A percentile compares a stretch with the other conserved stretches of the same genome.
phyloP scores from a whole-genome alignment of 2,888 invertebrate species.

The Cryptus viduatorius region DNA sequence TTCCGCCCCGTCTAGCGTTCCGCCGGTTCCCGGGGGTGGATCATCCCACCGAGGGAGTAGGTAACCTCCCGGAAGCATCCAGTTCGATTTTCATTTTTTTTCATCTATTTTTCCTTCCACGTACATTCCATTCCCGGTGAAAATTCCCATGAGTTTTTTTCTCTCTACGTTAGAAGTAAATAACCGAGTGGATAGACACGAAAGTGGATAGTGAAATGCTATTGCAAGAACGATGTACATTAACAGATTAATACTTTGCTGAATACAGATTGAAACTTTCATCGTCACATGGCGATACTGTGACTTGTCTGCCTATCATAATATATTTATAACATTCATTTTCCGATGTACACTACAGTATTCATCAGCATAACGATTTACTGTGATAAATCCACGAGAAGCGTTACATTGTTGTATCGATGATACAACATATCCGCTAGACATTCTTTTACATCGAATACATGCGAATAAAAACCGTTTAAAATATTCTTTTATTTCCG shows the following conservation, averaged over 20 bases:
- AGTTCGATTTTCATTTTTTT: slow-evolving; percentile 8
- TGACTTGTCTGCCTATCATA: background rate
- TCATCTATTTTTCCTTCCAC: background rate
- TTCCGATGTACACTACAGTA: no score
- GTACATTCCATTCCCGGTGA: slow-evolving; percentile 25
- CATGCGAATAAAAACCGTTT: no score
- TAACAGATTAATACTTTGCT: slow-evolving; percentile 28
- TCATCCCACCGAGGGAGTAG: slow-evolving; percentile 44
- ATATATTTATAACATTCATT: no score
- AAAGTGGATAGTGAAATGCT: slow-evolving; percentile 4
- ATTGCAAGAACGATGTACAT: slow-evolving; percentile 31
- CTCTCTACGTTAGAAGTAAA: background rate
- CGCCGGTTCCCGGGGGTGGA: slow-evolving; percentile 27
- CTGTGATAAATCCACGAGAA: no score
- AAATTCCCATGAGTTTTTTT: slow-evolving; percentile 43
- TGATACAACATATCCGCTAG: no score
- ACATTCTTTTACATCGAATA: no score
- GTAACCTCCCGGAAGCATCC: slow-evolving; percentile 51
- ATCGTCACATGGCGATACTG: background rate
- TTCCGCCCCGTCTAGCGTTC: slow-evolving; percentile 75
- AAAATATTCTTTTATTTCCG: no score
- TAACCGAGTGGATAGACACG: background rate
- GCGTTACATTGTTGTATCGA: no score
- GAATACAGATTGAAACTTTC: background rate
- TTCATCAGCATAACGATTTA: no score